Evolutionary conservation across 2,888 invertebrate species (phyloP).

Genomic region (Bugulina stolonifera): DNA sequence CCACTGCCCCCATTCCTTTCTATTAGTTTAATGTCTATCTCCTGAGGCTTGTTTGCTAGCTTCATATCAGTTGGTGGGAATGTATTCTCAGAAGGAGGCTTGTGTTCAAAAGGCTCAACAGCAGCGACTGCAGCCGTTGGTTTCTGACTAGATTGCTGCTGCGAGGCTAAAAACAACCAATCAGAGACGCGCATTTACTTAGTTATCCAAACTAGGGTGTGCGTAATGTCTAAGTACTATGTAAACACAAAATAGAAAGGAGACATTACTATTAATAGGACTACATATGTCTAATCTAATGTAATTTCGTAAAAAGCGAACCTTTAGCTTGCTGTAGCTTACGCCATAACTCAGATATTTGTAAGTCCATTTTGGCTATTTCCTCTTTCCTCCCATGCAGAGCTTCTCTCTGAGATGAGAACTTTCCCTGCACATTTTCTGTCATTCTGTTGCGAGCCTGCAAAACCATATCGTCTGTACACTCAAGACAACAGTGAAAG

Average conservation of each 20-base stretch:
- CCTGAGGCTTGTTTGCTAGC: slow-evolving; percentile 31
- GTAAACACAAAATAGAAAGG: too few relatives aligned
- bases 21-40: slow-evolving; percentile 39
- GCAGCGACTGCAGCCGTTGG: slow-evolving; percentile 21
- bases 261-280: too few relatives aligned
- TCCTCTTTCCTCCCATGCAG: slow-evolving; percentile 15
- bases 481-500: too few relatives aligned
- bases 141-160: slow-evolving; percentile 13
- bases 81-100: background rate
- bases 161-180: background rate
- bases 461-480: slow-evolving; percentile 38
- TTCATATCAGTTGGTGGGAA: background rate
- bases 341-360: slow-evolving; percentile 14
- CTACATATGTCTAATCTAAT: too few relatives aligned
- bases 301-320: too few relatives aligned
- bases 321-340: slow-evolving; percentile 19
- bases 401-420: slow-evolving; percentile 23
- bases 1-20: slow-evolving; percentile 45
- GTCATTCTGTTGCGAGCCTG: slow-evolving; percentile 94
- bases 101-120: slow-evolving; percentile 26
- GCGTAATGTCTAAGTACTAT: too few relatives aligned
- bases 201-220: too few relatives aligned
- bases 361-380: background rate
- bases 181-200: too few relatives aligned
- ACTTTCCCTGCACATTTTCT: slow-evolving; percentile 73